Percentiles rank a stretch among this genome's conserved stretches.
Conservation (phyloP, 2,888 invertebrate genomes). For the Leucania comma region DNA sequence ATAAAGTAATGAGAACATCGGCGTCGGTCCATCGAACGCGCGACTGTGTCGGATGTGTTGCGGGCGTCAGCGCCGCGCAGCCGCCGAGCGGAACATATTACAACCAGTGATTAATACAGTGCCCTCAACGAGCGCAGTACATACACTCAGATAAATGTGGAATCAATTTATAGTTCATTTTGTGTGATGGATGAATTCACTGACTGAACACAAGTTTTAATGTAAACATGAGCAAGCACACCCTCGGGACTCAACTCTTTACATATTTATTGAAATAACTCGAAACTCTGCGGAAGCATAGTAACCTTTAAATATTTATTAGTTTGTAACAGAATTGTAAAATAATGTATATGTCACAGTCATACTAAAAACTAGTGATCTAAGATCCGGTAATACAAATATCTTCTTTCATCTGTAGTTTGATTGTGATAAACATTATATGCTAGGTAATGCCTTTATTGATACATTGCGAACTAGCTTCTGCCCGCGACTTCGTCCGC, state of each 20-base stretch:
- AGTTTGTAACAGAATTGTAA: constrained; percentile 18
- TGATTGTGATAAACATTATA: too few relatives aligned
- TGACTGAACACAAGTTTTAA: not conserved
- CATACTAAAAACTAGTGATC: too few relatives aligned
- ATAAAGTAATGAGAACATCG: constrained; percentile 9
- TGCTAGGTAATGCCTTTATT: too few relatives aligned
- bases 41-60: not conserved
- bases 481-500: too few relatives aligned
- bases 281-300: not conserved
- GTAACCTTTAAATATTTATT: constrained; percentile 20
- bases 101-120: not conserved
- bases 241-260: not conserved
- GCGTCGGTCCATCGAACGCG: not conserved
- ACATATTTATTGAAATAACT: constrained; percentile 39
- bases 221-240: constrained; percentile 8
- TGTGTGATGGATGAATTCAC: not conserved
- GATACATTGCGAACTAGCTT: too few relatives aligned
- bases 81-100: not conserved
- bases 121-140: not conserved
- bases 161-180: constrained; percentile 11
- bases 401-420: too few relatives aligned
- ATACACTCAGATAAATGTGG: not conserved
- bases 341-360: too few relatives aligned
- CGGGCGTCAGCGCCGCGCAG: not conserved
- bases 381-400: too few relatives aligned